Percentiles rank a stretch among this genome's conserved stretches.
These are phyloP conservation scores for Orthosia gracilis DNA, from an alignment of 2,888 invertebrate genomes.

Conservation along the genomic window DNA sequence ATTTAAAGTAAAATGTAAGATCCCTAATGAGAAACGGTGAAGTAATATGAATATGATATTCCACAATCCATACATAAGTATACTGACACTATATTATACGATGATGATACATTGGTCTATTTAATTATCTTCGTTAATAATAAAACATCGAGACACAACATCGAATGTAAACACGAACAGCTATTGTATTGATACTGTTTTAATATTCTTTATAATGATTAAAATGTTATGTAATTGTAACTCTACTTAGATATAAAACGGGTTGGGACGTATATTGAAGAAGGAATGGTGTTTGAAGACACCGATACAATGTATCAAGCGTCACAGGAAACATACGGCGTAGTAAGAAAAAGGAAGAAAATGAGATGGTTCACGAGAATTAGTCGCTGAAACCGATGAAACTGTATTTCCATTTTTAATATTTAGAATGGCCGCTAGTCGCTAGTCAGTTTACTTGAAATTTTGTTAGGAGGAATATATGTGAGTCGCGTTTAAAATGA, in stretches of 20 bases:
- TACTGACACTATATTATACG: constrained; percentile 55
- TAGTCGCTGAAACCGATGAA: constrained; percentile 1
- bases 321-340: constrained; percentile 4
- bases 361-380: constrained; percentile 11
- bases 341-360: not conserved
- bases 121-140: constrained; percentile 72
- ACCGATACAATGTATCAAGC: constrained; percentile 8
- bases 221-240: constrained; percentile 56
- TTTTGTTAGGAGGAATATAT: constrained; percentile 1
- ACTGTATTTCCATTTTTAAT: not conserved
- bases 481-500: constrained; percentile 27
- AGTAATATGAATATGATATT: constrained; percentile 61
- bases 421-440: constrained; percentile 19
- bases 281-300: constrained; percentile 15
- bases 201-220: constrained; percentile 60
- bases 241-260: constrained; percentile 58
- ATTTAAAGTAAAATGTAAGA: constrained; percentile 55
- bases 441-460: constrained; percentile 45
- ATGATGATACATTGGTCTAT: constrained; percentile 77
- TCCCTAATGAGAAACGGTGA: constrained; percentile 58
- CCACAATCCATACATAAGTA: constrained; percentile 51
- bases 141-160: constrained; percentile 86
- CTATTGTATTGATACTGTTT: constrained; percentile 74
- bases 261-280: constrained; percentile 5
- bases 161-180: constrained; percentile 77